These are phyloP conservation scores for Leptobrachium leishanense DNA, from an alignment of 2,113 vertebrate genomes.

Conservation along the genomic window DNA sequence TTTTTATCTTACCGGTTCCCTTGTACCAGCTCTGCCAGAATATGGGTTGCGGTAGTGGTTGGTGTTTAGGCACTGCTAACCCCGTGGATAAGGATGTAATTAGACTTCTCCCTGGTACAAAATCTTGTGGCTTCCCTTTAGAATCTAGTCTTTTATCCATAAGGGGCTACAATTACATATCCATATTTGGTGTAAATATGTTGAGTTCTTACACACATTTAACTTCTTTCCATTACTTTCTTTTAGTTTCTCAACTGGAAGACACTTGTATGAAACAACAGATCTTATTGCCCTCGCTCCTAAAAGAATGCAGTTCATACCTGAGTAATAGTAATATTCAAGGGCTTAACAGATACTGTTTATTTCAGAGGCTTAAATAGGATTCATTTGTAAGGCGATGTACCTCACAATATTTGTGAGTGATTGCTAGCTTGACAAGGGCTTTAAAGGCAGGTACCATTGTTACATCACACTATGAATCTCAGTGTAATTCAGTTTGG, in stretches of 20 bases:
- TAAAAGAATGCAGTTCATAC: background rate
- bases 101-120: too few species aligned
- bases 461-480: slow-evolving; percentile 29
- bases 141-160: too few species aligned
- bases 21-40: too few species aligned
- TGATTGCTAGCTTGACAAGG: slow-evolving; percentile 36
- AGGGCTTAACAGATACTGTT: slow-evolving; percentile 17
- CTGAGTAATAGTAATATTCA: background rate
- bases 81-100: too few species aligned
- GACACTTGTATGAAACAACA: background rate
- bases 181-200: too few species aligned
- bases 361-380: slow-evolving; percentile 10
- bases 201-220: background rate
- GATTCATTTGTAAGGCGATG: slow-evolving; percentile 29
- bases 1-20: too few species aligned
- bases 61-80: too few species aligned
- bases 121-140: too few species aligned
- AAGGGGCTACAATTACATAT: too few species aligned
- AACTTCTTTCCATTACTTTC: background rate
- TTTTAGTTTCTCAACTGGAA: background rate
- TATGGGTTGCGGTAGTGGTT: too few species aligned
- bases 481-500: slow-evolving; percentile 19
- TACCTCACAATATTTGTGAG: slow-evolving; percentile 35
- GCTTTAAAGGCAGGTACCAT: slow-evolving; percentile 29
- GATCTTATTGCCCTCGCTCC: background rate